Base-by-base conservation (phyloP, 2,113 vertebrate species). In the Riparia riparia region DNA sequence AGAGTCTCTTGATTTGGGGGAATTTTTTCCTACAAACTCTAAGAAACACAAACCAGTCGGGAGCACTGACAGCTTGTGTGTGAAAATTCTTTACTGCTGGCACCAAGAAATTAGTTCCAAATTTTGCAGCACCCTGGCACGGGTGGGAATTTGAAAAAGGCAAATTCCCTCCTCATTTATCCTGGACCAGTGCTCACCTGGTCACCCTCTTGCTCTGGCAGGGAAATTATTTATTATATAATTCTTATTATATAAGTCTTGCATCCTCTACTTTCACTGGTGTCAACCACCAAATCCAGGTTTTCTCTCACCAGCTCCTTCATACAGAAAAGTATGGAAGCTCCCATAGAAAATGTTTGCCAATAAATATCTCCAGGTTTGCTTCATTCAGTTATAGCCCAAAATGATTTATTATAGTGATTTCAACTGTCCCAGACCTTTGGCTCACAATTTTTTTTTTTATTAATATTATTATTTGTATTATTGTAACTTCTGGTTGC, bases 371-470 rank as follows among this genome's bases (percentile, higher is more conserved):
- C 93, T 91, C 74, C 66, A 73, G 47, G 24, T 90, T 88, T 94
- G 56, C 84, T 88, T 88, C 56, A 72, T 77, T 80, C 78, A 37
- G 10, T 92, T 93, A 82, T 6, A 86, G 17, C 50, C 74, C 29
- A 73, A 53, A 82, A 85, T 95, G 74, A 95, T 96, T 96, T 96
- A 96, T 93, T 95, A 66, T 10, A 95, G 71, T 77, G 82, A 97
- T 96, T 97, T 87, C 87, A 89, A 80, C 90, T 80, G 71, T 87
- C 84, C 63, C 42, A 72, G 84, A 73, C 34, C 53, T 94, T 89
- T 47, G 65, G 29, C 63, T 76, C 39, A 74, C 65, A 63, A 94
- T 80, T 89, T 79, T 72, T 76, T 96, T 77, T 91, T 65, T 90
- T 88, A 86, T 93, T 82, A 82, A 66, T 94, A 47, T 91, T 91